Evolutionary conservation across 2,113 vertebrate species (phyloP), one percentile per base, ranked within the genome.

Genomic region (Pitta sordida): DNA sequence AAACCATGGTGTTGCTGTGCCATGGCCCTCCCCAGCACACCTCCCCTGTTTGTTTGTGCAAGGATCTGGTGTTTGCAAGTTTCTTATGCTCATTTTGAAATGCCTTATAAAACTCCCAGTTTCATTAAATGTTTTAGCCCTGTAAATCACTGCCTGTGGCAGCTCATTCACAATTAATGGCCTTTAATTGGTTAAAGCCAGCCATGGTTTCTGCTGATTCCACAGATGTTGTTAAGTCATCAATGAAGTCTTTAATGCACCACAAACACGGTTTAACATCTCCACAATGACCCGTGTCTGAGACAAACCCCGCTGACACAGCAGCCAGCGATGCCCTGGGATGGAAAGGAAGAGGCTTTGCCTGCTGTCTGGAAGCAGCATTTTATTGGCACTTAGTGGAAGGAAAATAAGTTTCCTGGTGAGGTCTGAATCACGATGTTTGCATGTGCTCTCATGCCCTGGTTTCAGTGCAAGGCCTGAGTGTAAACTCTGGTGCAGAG

Each of bases 341-440:
- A 56, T 87, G 84, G 81, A 76, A 79, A 78, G 91, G 70, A 96
- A 89, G 70, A 95, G 62, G 62, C 78, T 95, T 89, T 44, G 68
- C 74, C 70, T 89, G 62, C 36, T 88, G 58, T 49, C 75, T 91
- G 88, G 74, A 95, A 92, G 67, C 49, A 85, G 70, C 67, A 43
- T 85, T 96, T 96, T 83, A 95, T 69, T 90, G 85, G 91, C 67
- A 44, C 51, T 93, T 43, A 59, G 58, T 96, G 94, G 93, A 90
- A 90, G 93, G 90, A 95, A 94, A 93, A 96, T 65, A 53, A 90
- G 65, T 70, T 96, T 96, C 93, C 91, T 80, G 71, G 37, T 53
- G 41, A 14, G 56, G 68, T 14, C 87, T 96, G 96, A 93, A 85
- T 95, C 91, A 94, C 9, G 52, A 62, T 29, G 55, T 60, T 14